Evolutionary conservation across 2,888 invertebrate genomes (phyloP).

Genomic region (Sympetrum striolatum): DNA sequence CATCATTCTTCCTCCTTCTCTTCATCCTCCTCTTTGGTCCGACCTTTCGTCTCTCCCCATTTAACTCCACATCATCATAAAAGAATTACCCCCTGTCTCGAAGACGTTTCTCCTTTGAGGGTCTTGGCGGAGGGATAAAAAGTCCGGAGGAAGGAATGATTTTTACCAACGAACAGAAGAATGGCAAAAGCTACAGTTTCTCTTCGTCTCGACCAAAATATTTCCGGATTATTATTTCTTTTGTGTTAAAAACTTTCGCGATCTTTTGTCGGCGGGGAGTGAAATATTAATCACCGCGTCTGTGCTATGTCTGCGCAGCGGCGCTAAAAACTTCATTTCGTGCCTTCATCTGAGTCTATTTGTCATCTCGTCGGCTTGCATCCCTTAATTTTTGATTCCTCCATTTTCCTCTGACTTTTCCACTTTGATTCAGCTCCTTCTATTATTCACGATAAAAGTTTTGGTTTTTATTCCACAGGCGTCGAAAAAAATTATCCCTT

Average conservation of each 20-base stretch:
- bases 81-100: background rate
- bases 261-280: constrained; percentile 9
- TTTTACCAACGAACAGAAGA: background rate
- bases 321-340: background rate
- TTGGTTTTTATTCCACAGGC: no score
- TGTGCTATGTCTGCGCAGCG: background rate
- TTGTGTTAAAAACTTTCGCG: constrained; percentile 6
- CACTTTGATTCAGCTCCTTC: no score
- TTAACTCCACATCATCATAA: background rate
- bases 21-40: background rate
- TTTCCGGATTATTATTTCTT: constrained; percentile 24
- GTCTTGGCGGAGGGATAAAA: background rate
- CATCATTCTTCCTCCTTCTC: background rate
- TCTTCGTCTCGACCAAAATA: background rate
- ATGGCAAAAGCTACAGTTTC: background rate
- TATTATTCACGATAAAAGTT: no score
- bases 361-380: background rate
- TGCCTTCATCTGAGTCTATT: background rate
- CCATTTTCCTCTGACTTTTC: no score
- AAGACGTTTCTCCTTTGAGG: background rate
- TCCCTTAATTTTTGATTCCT: background rate
- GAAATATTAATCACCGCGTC: constrained; percentile 19
- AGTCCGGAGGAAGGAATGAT: background rate
- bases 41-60: background rate
- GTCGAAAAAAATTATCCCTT: no score